Conservation (phyloP, 2,888 invertebrate genomes). For the Lepidocyrtinus sp. region DNA sequence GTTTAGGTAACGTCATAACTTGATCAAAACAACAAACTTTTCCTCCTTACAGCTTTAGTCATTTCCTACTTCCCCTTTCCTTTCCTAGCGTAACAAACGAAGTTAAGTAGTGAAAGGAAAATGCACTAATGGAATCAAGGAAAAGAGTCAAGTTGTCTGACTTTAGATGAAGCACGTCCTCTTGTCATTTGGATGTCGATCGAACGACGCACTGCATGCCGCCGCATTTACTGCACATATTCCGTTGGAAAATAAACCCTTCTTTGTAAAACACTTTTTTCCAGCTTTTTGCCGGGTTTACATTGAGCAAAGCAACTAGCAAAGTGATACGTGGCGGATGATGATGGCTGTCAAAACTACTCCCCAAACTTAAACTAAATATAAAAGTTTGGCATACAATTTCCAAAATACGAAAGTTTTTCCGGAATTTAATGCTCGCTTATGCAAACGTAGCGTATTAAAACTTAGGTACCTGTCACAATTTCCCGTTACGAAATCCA, state of each 20-base stretch:
- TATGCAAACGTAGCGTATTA: not conserved
- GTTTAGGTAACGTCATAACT: slow-evolving; percentile 33
- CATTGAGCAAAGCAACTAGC: not conserved
- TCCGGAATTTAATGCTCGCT: not conserved
- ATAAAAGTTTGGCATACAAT: not conserved
- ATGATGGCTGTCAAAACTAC: not conserved
- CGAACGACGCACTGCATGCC: not conserved
- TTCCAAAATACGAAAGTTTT: not conserved
- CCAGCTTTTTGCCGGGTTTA: too few species aligned
- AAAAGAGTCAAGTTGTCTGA: not conserved
- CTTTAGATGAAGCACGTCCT: not conserved
- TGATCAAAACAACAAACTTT: slow-evolving; percentile 38
- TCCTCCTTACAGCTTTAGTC: slow-evolving; percentile 20
- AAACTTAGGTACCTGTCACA: not conserved
- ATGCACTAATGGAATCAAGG: not conserved
- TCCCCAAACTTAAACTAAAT: not conserved
- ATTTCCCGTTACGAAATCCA: not conserved
- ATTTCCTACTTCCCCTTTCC: slow-evolving; percentile 20
- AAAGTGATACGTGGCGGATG: not conserved
- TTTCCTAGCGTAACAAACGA: too few species aligned
- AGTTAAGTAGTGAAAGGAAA: not conserved
- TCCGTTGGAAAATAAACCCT: too few species aligned
- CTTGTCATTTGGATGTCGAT: not conserved
- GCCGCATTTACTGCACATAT: not conserved
- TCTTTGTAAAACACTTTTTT: too few species aligned